These are phyloP conservation scores for Piprites chloris DNA, from an alignment of 2,113 vertebrate species.

Conservation along the genomic window DNA sequence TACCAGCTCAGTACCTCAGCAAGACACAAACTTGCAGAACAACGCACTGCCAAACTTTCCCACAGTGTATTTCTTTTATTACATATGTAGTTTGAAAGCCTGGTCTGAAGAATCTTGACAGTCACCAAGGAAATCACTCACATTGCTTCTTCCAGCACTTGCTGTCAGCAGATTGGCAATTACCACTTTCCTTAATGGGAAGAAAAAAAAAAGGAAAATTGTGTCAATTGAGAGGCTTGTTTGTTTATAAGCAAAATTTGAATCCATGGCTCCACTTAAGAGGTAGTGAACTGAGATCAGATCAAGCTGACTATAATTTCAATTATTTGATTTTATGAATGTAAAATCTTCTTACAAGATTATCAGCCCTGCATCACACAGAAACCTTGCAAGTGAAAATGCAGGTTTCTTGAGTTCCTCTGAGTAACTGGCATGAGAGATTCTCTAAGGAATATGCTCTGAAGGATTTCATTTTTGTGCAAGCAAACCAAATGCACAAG, in stretches of 20 bases:
- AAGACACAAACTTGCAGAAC: not conserved
- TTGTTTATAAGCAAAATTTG: not conserved
- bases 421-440: not conserved
- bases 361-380: not conserved
- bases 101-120: not conserved
- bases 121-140: not conserved
- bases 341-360: not conserved
- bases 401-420: not conserved
- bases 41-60: not conserved
- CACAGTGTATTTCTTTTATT: not conserved
- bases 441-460: not conserved
- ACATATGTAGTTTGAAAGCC: not conserved
- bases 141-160: not conserved
- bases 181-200: not conserved
- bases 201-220: not conserved
- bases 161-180: not conserved
- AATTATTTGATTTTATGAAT: not conserved
- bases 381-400: not conserved
- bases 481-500: not conserved
- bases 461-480: not conserved
- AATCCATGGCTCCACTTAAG: not conserved
- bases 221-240: not conserved
- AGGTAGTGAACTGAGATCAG: not conserved
- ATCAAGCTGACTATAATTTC: not conserved
- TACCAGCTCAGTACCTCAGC: not conserved